A percentile compares a stretch with the other conserved stretches of the same genome.
Evolutionary conservation across 1,140 invertebrate genomes (phyloP).

Genomic region (Micrasema longulum): DNA sequence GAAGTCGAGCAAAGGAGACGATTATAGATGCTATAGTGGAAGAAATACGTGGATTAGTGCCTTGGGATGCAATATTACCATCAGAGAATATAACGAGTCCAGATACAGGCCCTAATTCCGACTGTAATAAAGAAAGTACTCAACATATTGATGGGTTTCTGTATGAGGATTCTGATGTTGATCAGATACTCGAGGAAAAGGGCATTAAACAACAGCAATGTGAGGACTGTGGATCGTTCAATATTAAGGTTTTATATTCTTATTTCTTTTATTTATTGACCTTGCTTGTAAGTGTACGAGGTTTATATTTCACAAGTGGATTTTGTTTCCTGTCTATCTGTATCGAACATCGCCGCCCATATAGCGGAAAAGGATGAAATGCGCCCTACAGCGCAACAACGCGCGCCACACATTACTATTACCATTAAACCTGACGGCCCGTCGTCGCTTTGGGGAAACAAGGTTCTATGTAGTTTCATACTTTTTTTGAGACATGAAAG

Average conservation of each 20-base stretch:
- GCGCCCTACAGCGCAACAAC: no score
- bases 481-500: no score
- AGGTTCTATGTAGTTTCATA: no score
- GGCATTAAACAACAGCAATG: slow-evolving; percentile 75
- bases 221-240: slow-evolving; percentile 72
- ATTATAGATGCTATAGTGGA: slow-evolving; percentile 66
- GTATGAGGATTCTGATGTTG: slow-evolving; percentile 75
- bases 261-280: not conserved
- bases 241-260: slow-evolving; percentile 64
- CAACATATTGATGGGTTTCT: slow-evolving; percentile 79
- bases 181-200: slow-evolving; percentile 71
- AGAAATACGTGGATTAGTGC: slow-evolving; percentile 69
- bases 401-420: no score
- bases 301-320: no score
- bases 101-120: slow-evolving; percentile 70
- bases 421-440: no score
- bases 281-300: not conserved
- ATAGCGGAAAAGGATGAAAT: no score
- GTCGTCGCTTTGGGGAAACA: no score
- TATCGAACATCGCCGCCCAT: not conserved
- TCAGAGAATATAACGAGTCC: slow-evolving; percentile 71
- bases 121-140: slow-evolving; percentile 71
- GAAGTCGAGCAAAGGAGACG: slow-evolving; percentile 57
- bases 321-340: not conserved
- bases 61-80: slow-evolving; percentile 69